Base-by-base conservation (phyloP, 2,797 vertebrate species). In the Nyctibius grandis region DNA sequence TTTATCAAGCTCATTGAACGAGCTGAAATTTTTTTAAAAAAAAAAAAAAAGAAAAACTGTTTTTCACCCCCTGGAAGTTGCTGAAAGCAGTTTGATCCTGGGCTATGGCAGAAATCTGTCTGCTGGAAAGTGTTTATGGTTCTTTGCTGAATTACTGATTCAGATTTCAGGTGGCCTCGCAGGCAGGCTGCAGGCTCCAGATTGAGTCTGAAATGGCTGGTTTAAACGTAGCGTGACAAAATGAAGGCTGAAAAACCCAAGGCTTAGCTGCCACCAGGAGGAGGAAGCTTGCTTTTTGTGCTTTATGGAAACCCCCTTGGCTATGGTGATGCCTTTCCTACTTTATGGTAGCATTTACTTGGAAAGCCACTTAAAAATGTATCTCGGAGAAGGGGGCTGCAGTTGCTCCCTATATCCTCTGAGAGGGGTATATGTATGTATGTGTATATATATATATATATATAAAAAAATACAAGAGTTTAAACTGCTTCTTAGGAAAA, bases 51-150 rank as follows among this genome's bases (percentile, higher is more conserved):
- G 86, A 88, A 83, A 92, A 93, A 26, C 88, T 87, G 94, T 98
- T 98, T 98, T 98, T 98, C 97, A 98, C 97, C 97, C 97, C 97
- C 97, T 98, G 97, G 97, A 97, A 98, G 97, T 98, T 98, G 83
- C 93, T 96, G 82, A 85, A 75, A 95, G 77, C 59, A 73, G 64
- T 96, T 97, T 75, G 91, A 95, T 82, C 18, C 80, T 70, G 36
- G 84, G 23, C 72, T 93, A 10, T 79, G 79, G 91, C 86, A 94
- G 85, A 92, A 79, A 92, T 83, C 33, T 95, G 86, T 82, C 93
- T 91, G 47, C 65, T 89, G 88, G 57, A 6, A 83, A 61, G 63
- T 0, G 9, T 20, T 64, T 17, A 5, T 21, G 83, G 57, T 85
- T 65, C 42, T 90, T 59, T 44, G 80, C 40, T 61, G 69, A 89